Evolutionary conservation across 2,888 invertebrate genomes (phyloP), one percentile per base, ranked within the genome.

Genomic region (Mycalesis mineus): DNA sequence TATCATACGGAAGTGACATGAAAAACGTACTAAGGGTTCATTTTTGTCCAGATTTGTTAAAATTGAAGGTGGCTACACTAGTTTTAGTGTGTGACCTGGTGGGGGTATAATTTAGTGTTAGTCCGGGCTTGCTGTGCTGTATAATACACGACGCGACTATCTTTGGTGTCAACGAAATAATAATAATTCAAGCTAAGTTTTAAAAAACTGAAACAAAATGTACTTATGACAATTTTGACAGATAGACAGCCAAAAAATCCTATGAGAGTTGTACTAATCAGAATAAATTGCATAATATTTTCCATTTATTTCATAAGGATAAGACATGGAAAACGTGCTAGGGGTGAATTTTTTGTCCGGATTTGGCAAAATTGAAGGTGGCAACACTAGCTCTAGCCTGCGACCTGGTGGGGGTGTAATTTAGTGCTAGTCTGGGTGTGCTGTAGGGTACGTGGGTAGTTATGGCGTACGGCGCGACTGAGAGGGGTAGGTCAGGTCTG

Each of bases 71-170:
- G 55, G 42, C 11, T 14, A 74, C 65, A 65, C 64, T 60, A 65
- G 58, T 70, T 70, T 74, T 74, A 74, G 80, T 78, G 79, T 78
- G 80, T 44, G 78, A 78, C 76, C 77, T 75, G 76, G 75, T 77
- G 76, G 72, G 72, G 83, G 82, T 84, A 85, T 84, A 85, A 84
- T 84, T 84, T 79, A 84, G 82, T 75, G 68, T 70, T 71, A 77
- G 82, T 77, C 78, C 79, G 75, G 74, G 63, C n/a, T n/a, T n/a
- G n/a, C n/a, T 40, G 58, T 60, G 15, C 69, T 71, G 66, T 72
- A 66, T 62, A 50, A 65, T 70, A 67, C 57, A 79, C 71, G 76
- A 75, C 78, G 75, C 77, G 72, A 75, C 67, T 74, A n/a, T n/a
- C n/a, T n/a, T n/a, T n/a, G n/a, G n/a, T n/a, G n/a, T n/a, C n/a